Base-by-base conservation (phyloP, 2,888 invertebrate species). In the Melinaea menophilus region DNA sequence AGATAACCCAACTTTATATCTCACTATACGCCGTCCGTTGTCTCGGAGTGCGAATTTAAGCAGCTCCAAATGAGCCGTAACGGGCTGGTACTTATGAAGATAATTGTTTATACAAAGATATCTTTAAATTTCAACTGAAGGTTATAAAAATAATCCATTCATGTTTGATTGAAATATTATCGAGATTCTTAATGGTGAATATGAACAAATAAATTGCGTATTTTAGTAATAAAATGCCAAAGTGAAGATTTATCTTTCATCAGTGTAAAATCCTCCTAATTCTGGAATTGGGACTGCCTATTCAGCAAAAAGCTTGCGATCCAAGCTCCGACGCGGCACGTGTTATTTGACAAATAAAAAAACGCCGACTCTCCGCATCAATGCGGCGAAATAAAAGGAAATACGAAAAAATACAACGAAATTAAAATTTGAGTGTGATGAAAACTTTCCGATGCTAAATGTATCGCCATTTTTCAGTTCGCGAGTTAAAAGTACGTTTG, bases 291-390 rank as follows among this genome's bases (percentile, higher is more conserved):
- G 79, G 80, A 79, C 77, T 78, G 80, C 79, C 79, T 77, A 77
- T 73, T 69, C 67, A 56, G 71, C 76, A 83, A 84, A 85, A 85
- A 84, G 65, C 67, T 69, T 75, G 63, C 72, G 77, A 73, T 73
- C 69, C 71, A 65, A 72, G 69, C 71, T 67, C 73, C 66, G 69
- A 66, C 70, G 75, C 79, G 79, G 82, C 82, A 82, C 84, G 84
- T 82, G 84, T 79, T 75, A 70, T 73, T 72, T 73, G 69, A 61
- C 70, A 67, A 66, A 64, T 67, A 71, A 74, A 73, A 73, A 76
- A 72, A 60, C 22, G 68, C 58, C 63, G 72, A 69, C 71, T 70
- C 69, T 65, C 62, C 70, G 64, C 64, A 63, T 64, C 62, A 34
- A 51, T 64, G 48, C 56, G 60, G 60, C 64, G 62, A 66, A 69